Base-by-base conservation (phyloP, 1,140 invertebrate genomes). In the Chrysopa pallens region DNA sequence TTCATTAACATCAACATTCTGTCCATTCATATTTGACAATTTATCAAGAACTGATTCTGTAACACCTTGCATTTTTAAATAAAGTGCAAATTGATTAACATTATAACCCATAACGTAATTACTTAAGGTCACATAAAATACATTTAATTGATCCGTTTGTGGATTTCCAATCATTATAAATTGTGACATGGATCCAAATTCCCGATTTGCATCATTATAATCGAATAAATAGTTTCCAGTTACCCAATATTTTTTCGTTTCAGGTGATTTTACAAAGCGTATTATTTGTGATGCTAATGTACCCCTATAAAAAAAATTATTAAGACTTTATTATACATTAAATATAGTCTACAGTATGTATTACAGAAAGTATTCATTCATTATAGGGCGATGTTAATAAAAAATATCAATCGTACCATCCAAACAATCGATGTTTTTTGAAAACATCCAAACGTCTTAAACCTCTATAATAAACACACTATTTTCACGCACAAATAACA, bases 171-270 rank as follows among this genome's bases (percentile, higher is more conserved):
- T 65, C 2, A 72, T 53, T 15, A 74, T 60, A 17, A 64, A 61
- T 47, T 76, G 70, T 13, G 75, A 48, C 55, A 75, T 64, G 0
- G 69, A 64, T 4, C 73, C 73, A 46, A 73, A 73, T 45, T 71
- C 69, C 33, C 71, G 62, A 38, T 66, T 64, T 8, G 59, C 61
- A 50, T 76, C 72, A 46, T 71, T 65, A 52, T 73, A 74, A 49
- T 78, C 75, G 43, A 74, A 62, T 38, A 78, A 55, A 48, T 76
- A 76, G 52, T 76, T 76, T 15, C 74, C 74, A 6, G 74, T 76
- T 11, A 70, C 60, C 58, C 73, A 69, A 39, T 66, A 63, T 33
- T 68, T 52, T 12, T 62, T 55, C 44, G 51, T 57, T 0, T 60
- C 52, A 11, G 68, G 63, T 48, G 59, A 59, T 12, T 58, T 61